Evolutionary conservation across 2,888 invertebrate species (phyloP), one percentile per base, ranked within the genome.

Genomic region (Drosophila nr. perissopoda): DNA sequence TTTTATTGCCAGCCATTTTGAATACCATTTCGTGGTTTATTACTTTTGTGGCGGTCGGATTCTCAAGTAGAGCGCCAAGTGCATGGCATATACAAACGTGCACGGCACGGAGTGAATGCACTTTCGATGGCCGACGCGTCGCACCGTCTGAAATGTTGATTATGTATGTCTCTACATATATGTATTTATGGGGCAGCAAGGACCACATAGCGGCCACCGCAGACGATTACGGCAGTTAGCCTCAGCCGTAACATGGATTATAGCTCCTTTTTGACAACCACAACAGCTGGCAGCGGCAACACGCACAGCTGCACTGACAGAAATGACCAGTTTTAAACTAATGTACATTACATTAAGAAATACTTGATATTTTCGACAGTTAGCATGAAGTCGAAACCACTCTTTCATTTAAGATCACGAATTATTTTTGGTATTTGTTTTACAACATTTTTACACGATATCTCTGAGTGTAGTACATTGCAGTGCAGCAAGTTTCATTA

Each of bases 11-110:
- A 85, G 80, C 88, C 88, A 88, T 88, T 88, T 88, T 88, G 87
- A 88, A 88, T 88, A 86, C 87, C 87, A 87, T 88, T 88, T 88
- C 75, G 88, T 88, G 88, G 88, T 88, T 88, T 88, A 88, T 88
- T 88, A 88, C 87, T 87, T 87, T 84, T 87, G 86, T 66, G 86
- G 88, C 81, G 83, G 58, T 68, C 74, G 67, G 84, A 78, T 80
- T 82, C 85, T 87, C 83, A 86, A 86, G 85, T 82, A 84, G 79
- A 70, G 75, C 78, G 73, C 74, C 80, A 77, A 80, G 74, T 76
- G 79, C 74, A 70, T 38, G 69, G 54, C 65, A 61, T 52, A 64
- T 42, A 73, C 62, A 52, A 38, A 56, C 54, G 21, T 25, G 34
- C 25, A 42, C 13, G 31, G 18, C 27, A 7, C 18, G 67, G 60